phyloP scores from a whole-genome alignment of 2,888 invertebrate genomes.

The Himalopsyche anomala region DNA sequence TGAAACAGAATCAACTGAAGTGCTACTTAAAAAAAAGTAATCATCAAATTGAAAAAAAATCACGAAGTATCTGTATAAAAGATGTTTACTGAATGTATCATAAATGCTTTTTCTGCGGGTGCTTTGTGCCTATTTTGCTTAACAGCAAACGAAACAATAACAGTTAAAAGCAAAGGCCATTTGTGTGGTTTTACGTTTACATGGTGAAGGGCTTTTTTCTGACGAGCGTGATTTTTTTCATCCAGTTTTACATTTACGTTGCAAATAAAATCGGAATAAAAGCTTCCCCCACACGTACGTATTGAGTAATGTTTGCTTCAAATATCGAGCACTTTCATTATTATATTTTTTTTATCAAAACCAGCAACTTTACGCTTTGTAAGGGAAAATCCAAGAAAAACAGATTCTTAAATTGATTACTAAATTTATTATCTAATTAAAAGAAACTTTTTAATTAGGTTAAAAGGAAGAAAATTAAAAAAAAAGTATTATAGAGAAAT shows the following conservation, averaged over 20 bases:
- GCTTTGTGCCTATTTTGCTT: conserved; percentile 45
- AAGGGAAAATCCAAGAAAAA: too few relatives aligned
- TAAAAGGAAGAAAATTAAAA: too few relatives aligned
- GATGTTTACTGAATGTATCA: conserved; percentile 12
- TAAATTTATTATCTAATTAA: too few relatives aligned
- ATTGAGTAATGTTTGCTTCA: conserved; percentile 7
- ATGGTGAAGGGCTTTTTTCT: conserved; percentile 28
- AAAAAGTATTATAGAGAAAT: too few relatives aligned
- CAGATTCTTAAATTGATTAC: too few relatives aligned
- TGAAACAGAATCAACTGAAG: background rate
- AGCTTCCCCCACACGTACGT: background rate
- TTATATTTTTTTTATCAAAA: background rate
- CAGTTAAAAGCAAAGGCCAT: conserved; percentile 50
- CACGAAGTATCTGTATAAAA: background rate
- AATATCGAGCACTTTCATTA: conserved; percentile 2
- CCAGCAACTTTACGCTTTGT: background rate
- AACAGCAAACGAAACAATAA: conserved; percentile 55
- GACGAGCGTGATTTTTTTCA: conserved; percentile 52
- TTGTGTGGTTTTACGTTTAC: conserved; percentile 49
- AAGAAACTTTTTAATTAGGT: too few relatives aligned
- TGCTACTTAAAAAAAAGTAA: conserved; percentile 33
- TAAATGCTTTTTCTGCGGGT: conserved; percentile 24
- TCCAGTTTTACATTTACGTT: conserved; percentile 6
- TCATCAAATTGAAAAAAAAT: conserved; percentile 32
- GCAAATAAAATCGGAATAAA: background rate